Evolutionary conservation across 2,888 invertebrate species (phyloP), one percentile per base, ranked within the genome.

Genomic region (Serrognathus titanus): DNA sequence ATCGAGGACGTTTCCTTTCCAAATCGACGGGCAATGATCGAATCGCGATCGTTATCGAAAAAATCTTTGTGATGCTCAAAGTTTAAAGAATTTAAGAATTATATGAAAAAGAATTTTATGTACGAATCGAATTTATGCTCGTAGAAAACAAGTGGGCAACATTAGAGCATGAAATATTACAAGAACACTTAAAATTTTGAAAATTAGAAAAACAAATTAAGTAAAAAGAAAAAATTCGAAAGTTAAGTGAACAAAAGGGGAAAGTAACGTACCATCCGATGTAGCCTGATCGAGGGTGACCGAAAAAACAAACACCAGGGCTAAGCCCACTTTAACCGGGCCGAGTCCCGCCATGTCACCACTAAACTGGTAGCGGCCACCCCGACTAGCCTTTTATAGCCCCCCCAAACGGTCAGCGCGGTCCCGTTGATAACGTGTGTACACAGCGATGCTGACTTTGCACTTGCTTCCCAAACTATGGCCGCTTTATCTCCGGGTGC

Each of bases 231-330:
- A 48, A 38, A 48, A 2, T 3, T 8, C 13, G 43, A 35, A 55
- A 53, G 16, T 16, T 16, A 16, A 51, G 9, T 10, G 48, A 36
- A 31, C 13, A 48, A 49, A 54, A 53, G 31, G 52, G 45, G 48
- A 43, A 13, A 51, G 51, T 40, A 37, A 66, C 71, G 63, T 65
- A 73, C 74, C 71, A 61, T 68, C 67, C 51, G 68, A 65, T 43
- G 68, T 58, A 48, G 65, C 68, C 16, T 62, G 58, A 58, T 66
- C 65, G 54, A 56, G 37, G 45, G 50, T 53, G 48, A 68, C 57
- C 59, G 71, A 66, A 66, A 71, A 65, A 62, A 73, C 66, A 55
- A 73, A 60, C 53, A 67, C 68, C 59, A 73, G 70, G 69, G 71
- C 70, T 56, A 71, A 62, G 69, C 70, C 71, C 69, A 65, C 62